phyloP scores from a whole-genome alignment of 2,113 vertebrate species.

The Erythrocercus mccallii region DNA sequence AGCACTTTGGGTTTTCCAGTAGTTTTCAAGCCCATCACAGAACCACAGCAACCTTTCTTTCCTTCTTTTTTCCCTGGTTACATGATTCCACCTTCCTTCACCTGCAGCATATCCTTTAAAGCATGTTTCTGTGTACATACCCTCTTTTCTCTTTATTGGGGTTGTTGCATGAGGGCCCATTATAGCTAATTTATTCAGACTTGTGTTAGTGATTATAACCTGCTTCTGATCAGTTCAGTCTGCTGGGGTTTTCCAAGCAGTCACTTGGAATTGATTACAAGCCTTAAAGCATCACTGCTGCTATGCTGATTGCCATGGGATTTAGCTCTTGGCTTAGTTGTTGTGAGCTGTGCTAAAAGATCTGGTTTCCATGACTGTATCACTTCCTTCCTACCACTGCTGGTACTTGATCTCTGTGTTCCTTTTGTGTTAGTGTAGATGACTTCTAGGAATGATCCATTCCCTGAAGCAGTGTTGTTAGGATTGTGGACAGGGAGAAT shows the following conservation, averaged over 20 bases:
- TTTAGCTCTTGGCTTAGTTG: conserved; percentile 38
- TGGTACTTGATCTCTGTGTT: not conserved
- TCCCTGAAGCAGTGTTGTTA: not conserved
- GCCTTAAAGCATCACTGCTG: conserved; percentile 40
- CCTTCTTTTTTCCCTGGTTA: not conserved
- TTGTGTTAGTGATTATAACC: not conserved
- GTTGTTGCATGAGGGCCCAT: conserved; percentile 5
- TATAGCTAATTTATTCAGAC: conserved; percentile 18
- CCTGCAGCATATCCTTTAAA: conserved; percentile 7
- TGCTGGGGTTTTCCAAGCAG: conserved; percentile 44
- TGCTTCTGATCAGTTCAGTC: conserved; percentile 9
- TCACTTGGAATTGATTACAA: conserved; percentile 35
- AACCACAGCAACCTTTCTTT: not conserved
- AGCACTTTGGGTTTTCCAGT: not conserved
- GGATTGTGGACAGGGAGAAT: not conserved
- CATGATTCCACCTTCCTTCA: not conserved
- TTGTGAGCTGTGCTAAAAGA: not conserved
- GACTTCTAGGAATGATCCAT: not conserved
- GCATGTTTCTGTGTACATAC: conserved; percentile 15
- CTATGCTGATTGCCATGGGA: conserved; percentile 6
- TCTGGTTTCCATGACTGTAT: conserved; percentile 17
- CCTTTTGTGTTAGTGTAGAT: not conserved
- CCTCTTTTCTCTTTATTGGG: not conserved
- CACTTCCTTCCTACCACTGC: not conserved
- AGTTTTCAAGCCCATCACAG: not conserved